Conservation (phyloP, 23 tunicate species). For the Clavelina lepadiformis region DNA sequence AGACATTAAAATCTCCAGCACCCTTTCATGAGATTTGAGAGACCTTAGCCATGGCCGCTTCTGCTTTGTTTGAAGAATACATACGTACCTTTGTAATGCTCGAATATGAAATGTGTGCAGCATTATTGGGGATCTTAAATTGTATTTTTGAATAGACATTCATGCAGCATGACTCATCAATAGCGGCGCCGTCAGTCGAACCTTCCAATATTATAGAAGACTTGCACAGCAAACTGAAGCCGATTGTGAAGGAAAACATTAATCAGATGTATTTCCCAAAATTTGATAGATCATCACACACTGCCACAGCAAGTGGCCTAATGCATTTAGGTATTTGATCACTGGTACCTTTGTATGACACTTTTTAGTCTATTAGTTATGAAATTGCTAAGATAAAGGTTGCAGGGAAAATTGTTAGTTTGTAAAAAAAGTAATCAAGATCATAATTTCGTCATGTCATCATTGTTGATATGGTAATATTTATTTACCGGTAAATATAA, state of each 20-base stretch:
- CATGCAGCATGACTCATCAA: background rate
- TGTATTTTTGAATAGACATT: conserved; percentile 1
- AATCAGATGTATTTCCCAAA: conserved; percentile 4
- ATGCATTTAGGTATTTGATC: conserved; percentile 1
- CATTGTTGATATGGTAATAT: no score
- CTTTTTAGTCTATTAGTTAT: background rate
- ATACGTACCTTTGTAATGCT: no score
- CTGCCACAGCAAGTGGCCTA: conserved; percentile 10
- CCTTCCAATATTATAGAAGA: conserved; percentile 40
- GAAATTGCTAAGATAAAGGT: background rate
- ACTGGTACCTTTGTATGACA: background rate
- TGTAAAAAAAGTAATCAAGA: no score
- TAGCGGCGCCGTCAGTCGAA: conserved; percentile 17
- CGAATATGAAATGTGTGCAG: no score
- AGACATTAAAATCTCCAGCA: no score
- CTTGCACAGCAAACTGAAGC: conserved; percentile 1
- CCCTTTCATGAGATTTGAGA: no score
- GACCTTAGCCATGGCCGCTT: no score
- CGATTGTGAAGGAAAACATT: background rate
- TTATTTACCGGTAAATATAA: no score
- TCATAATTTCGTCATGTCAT: no score
- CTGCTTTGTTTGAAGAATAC: no score
- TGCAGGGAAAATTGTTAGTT: background rate
- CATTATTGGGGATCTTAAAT: no score
- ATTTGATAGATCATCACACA: conserved; percentile 15